Conservation (phyloP, 1,140 invertebrate species). For the Drosophila funebris region DNA sequence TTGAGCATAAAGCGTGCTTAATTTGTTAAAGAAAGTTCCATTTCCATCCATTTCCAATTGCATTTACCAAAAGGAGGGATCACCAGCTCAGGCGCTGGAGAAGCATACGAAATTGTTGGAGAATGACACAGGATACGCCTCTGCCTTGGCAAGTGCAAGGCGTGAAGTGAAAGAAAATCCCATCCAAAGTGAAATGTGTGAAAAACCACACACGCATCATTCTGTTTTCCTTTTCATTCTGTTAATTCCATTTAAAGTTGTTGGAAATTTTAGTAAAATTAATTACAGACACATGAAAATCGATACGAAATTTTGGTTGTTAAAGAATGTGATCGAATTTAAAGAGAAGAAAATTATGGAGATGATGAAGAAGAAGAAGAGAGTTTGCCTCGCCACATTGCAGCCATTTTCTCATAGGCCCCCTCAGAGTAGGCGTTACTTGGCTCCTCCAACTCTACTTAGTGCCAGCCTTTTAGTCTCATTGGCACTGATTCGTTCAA, state of each 20-base stretch:
- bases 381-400: background rate
- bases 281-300: slow-evolving; percentile 59
- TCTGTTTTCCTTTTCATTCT: slow-evolving; percentile 26
- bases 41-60: slow-evolving; percentile 22
- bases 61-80: slow-evolving; percentile 33
- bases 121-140: slow-evolving; percentile 69
- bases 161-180: slow-evolving; percentile 56
- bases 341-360: background rate
- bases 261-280: slow-evolving; percentile 81
- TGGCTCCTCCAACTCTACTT: slow-evolving; percentile 36
- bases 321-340: slow-evolving; percentile 6
- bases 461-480: slow-evolving; percentile 37
- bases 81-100: slow-evolving; percentile 52
- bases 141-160: slow-evolving; percentile 56
- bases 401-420: slow-evolving; percentile 61
- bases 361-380: background rate
- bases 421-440: slow-evolving; percentile 51
- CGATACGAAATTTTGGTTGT: slow-evolving; percentile 34
- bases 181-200: slow-evolving; percentile 55
- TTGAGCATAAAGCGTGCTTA: slow-evolving; percentile 80
- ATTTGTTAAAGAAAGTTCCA: slow-evolving; percentile 66
- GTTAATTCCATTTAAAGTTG: slow-evolving; percentile 54
- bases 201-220: slow-evolving; percentile 74
- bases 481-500: slow-evolving; percentile 79
- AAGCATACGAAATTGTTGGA: slow-evolving; percentile 69